Evolutionary conservation across 2,113 vertebrate genomes (phyloP), one percentile per base, ranked within the genome.

Genomic region (Sorex araneus): DNA sequence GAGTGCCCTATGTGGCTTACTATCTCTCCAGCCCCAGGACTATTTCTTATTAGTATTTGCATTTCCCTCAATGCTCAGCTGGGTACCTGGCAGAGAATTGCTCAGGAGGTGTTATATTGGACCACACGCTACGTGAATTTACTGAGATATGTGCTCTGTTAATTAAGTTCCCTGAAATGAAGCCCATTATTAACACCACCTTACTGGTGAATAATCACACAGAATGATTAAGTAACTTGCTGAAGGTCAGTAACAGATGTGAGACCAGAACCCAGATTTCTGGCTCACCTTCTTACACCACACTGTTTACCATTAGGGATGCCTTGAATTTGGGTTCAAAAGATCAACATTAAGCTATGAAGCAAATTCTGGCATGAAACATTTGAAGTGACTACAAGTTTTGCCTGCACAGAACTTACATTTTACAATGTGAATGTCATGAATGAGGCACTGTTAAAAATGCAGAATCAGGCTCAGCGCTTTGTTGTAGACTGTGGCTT

Each of bases 401-500:
- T 93, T 69, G 19, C 45, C 34, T 0, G 11, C 13, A 93, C 1
- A 83, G 50, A 92, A 71, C 4, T 89, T 84, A 91, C 43, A 92
- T 77, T 93, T 82, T 87, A 63, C 11, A 71, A 43, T 13, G 67
- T 47, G 27, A 71, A 66, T 71, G 27, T 76, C 43, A 75, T 78
- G 92, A 87, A 91, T 27, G 73, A 85, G 70, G 11, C 50, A 81
- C 36, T 75, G 7, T 60, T 89, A 71, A 94, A 81, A 89, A 83
- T 16, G 32, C 15, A 92, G 84, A 84, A 89, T 45, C 91, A 84
- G 77, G 84, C 16, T 75, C 2, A 71, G 34, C 30, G 32, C 13
- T 34, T 13, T 67, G 34, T 27, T 28, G 90, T 91, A 87, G 36
- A 74, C 43, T 79, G 64, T 82, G 34, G 81, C 57, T 85, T 93